Evolutionary conservation across 2,888 invertebrate genomes (phyloP), one percentile per base, ranked within the genome.

Genomic region (Chrysina gloriosa): DNA sequence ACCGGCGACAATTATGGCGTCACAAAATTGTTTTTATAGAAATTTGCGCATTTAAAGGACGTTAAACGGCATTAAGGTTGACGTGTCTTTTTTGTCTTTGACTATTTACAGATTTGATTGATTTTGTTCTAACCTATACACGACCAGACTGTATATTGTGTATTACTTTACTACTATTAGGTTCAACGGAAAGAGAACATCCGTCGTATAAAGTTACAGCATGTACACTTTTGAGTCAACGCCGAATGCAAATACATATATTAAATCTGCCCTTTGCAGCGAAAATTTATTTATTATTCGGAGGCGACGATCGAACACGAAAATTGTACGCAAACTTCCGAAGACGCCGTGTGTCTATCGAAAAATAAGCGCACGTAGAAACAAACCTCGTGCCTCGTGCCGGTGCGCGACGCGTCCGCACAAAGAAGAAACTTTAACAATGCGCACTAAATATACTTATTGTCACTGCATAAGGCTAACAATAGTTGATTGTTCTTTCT

Each of bases 401-500:
- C 47, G 9, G 21, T 48, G 11, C 52, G 19, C 11, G n/a, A 14
- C 29, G 16, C 52, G 2, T 27, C 6, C 61, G 64, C 68, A 72
- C 68, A 68, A 63, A 67, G 68, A 68, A 68, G 71, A 66, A 72
- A 68, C 71, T 70, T 63, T 65, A 72, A 76, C 76, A 76, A 76
- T 76, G 65, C 70, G 61, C 70, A 70, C 73, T 74, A 76, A 75
- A 76, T 76, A 76, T 69, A 76, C 73, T 73, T 72, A 73, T 74
- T 76, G 75, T 75, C 74, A 71, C 74, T 69, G 71, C 73, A 72
- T 74, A 74, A 71, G 74, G 70, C 72, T 73, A 72, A 76, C 76
- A 76, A 76, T 76, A 71, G 73, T 64, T 75, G 74, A 76, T 76
- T 76, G 76, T 76, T 76, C 75, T 70, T 71, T 72, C 75, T 71